Evolutionary conservation across 92 coral and sea anemone genomes (phyloP), one percentile per base, ranked within the genome.

Genomic region (Nematostella vectensis): DNA sequence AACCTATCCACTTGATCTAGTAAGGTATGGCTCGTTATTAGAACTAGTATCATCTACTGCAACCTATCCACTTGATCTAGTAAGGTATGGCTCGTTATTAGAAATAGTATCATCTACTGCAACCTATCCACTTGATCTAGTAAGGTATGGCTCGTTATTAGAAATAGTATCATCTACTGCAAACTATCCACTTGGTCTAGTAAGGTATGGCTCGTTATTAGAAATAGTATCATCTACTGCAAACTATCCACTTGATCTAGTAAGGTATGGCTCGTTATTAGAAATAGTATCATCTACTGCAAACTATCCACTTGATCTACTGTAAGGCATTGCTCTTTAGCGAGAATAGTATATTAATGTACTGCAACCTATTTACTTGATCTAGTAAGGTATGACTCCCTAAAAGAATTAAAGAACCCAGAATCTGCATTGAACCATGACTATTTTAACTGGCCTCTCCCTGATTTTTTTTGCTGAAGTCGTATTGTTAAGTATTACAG

Each of bases 1-100:
- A n/a, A 75, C 88, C 12, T 75, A 81, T 63, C 88, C 88, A 26
- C 65, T 81, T 38, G 88, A 75, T 30, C 60, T 81, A 17, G 70
- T 81, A 1, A 75, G 88, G 83, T 81, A 59, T 12, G 55, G n/a
- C 2, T 8, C 27, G n/a, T 17, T 69, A 36, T 81, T 82, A 22
- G 87, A 81, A 11, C 57, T 74, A 29, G 77, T 74, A 40, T 80
- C 87, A 16, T 65, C 71, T 16, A 43, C 78, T 19, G 82, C 58
- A n/a, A 75, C 88, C 12, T 75, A 81, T 63, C 88, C 88, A 26
- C 65, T 81, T 38, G 88, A 75, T 30, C 60, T 81, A 17, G 70
- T 81, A 1, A 75, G 88, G 83, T 81, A 59, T 12, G 55, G n/a
- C 2, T 8, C 27, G n/a, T 17, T 69, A 36, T 81, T 82, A 22